phyloP scores from a whole-genome alignment of 2,888 invertebrate genomes.

The Heliconius ethilla region DNA sequence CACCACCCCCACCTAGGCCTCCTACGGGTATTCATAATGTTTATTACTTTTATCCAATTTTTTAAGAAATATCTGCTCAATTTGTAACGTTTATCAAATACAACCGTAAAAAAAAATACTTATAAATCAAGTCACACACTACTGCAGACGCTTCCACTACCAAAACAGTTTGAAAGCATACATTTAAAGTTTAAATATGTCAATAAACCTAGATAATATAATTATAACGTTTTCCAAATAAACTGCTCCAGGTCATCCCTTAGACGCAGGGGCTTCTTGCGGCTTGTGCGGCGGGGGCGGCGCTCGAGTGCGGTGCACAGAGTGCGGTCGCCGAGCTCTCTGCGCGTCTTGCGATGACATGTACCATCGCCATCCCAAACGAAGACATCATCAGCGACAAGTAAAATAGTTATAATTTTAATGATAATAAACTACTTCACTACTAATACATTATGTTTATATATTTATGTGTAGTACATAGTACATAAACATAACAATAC shows the following conservation, averaged over 20 bases:
- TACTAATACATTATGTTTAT: background rate
- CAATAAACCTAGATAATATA: background rate
- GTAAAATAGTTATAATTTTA: slow-evolving; percentile 65
- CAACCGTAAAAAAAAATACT: too few species aligned
- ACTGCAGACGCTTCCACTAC: background rate
- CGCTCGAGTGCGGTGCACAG: slow-evolving; percentile 91
- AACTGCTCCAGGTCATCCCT: slow-evolving; percentile 73
- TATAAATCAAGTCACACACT: too few species aligned
- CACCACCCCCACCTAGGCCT: slow-evolving; percentile 73
- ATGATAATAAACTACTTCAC: background rate
- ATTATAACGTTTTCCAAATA: background rate
- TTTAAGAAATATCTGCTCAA: too few species aligned
- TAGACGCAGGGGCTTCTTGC: slow-evolving; percentile 83
- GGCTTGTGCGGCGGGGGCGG: slow-evolving; percentile 92
- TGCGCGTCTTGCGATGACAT: slow-evolving; percentile 96
- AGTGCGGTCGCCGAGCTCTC: slow-evolving; percentile 91
- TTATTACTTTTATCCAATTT: too few species aligned
- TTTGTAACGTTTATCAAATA: too few species aligned
- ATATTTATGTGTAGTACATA: too few species aligned
- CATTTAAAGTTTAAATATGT: background rate
- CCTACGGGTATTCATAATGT: slow-evolving; percentile 59
- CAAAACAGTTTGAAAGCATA: background rate
- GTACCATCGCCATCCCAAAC: slow-evolving; percentile 96
- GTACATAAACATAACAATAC: too few species aligned
- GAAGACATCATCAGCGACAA: slow-evolving; percentile 90